Evolutionary conservation across 2,797 vertebrate species (phyloP), one percentile per base, ranked within the genome.

Genomic region (Notamacropus eugenii): DNA sequence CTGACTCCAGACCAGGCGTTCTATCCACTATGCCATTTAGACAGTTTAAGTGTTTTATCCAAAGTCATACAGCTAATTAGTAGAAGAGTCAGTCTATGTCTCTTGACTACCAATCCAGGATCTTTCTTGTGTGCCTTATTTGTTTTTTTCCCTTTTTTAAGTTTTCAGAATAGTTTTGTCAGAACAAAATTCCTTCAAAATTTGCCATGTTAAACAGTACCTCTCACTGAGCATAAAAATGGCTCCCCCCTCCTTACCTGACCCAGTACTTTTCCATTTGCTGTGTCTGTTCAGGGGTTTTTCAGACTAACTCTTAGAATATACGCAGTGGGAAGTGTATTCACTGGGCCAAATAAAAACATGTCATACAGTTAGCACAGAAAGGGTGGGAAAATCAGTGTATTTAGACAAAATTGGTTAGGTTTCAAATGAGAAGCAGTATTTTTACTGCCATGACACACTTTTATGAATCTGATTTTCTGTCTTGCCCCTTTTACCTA

Each of bases 11-110:
- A 14, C 31, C 31, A 34, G 34, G 16, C 5, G 0, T 46, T 82
- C n/a, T 82, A 82, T 82, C 8, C 22, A 82, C 9, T 82, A 46
- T 10, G 2, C 2, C 22, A 82, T 24, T 22, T 93, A 91, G 67
- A 96, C n/a, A 97, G 96, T 97, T 92, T 57, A 97, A 97, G 96
- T 97, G 92, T 97, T 59, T 90, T 97, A 90, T 96, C 95, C 96
- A 97, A 97, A 96, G 96, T 96, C 97, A 97, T 94, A 95, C 91
- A 93, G 55, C 93, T 96, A 97, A 98, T 97, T 98, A 97, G 94
- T 54, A 46, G n/a, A 54, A 74, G 54, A 94, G 52, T 93, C 95
- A 95, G 95, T 59, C 95, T 96, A 92, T 92, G 9, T 56, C 67
- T 96, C 94, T 52, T 54, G 56, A 13, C 27, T 91, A 29, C 54